Evolutionary conservation across 2,113 vertebrate genomes (phyloP), one percentile per base, ranked within the genome.

Genomic region (Scomber colias): DNA sequence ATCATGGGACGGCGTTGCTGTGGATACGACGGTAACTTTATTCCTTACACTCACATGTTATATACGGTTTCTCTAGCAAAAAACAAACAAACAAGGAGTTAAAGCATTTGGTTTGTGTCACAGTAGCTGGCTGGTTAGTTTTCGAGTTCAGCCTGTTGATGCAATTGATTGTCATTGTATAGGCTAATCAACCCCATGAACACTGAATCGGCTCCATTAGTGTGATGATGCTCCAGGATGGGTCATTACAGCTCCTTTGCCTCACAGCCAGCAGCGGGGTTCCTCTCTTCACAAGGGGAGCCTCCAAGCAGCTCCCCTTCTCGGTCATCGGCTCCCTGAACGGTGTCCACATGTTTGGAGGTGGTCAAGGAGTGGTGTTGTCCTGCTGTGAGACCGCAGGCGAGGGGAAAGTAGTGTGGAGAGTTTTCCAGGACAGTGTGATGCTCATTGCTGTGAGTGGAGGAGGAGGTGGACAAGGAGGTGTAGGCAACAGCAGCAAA

Each of bases 311-410:
- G 92, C 95, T 98, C 13, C 96, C 97, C 0, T 98, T 98, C 90
- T 97, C 97, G 3, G 90, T 98, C 81, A 97, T 97, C 57, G 97
- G 97, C 50, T 97, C 97, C 9, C 90, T 98, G 65, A 97, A 97
- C 27, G 97, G 97, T 1, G 97, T 97, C 9, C 97, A 98, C 90
- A 97, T 97, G 97, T 98, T 98, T 21, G 96, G 96, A 4, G 95
- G 91, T 11, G 96, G 97, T 30, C 95, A 98, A 71, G 95, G 94
- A 13, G 96, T 94, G 0, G 79, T 88, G 17, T 79, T 98, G 84
- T 94, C 87, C 62, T 92, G 92, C 71, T 95, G 95, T 24, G 92
- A 93, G 86, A 97, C 96, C 0, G 92, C 95, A n/a, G 80, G 61
- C 2, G 95, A 96, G 21, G 96, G 94, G 1, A 94, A 82, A 0